These are phyloP conservation scores for Cabera pusaria DNA, from an alignment of 2,888 invertebrate species.

Conservation along the genomic window DNA sequence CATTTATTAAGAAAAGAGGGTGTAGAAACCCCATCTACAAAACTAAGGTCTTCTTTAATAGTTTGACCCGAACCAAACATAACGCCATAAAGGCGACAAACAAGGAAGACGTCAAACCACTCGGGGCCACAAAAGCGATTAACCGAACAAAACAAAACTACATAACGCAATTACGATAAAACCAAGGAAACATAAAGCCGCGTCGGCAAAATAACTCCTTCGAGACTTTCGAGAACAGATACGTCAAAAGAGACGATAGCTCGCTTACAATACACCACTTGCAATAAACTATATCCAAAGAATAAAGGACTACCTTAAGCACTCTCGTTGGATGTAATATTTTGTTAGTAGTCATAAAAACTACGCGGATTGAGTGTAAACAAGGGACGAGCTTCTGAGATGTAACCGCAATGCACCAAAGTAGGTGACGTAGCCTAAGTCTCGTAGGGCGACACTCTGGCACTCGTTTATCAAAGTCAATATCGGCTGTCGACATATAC, in stretches of 20 bases:
- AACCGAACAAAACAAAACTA: constrained; percentile 17
- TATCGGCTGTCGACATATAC: constrained; percentile 74
- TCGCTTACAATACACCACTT: constrained; percentile 52
- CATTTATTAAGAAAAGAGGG: too few relatives aligned
- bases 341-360: constrained; percentile 74
- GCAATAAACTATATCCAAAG: constrained; percentile 68
- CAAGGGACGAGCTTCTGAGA: constrained; percentile 63
- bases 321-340: constrained; percentile 63
- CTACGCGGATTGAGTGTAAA: constrained; percentile 71
- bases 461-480: constrained; percentile 81
- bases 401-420: constrained; percentile 80
- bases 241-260: constrained; percentile 41
- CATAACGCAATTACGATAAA: constrained; percentile 19
- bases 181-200: constrained; percentile 16
- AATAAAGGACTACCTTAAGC: constrained; percentile 67
- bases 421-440: constrained; percentile 76
- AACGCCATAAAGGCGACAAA: constrained; percentile 10
- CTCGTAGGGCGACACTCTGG: constrained; percentile 74
- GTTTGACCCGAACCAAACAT: not conserved
- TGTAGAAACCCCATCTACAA: too few relatives aligned
- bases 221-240: constrained; percentile 10
- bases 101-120: constrained; percentile 9
- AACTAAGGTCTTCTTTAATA: not conserved
- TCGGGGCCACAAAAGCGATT: constrained; percentile 10
- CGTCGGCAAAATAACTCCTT: constrained; percentile 11